phyloP scores from a whole-genome alignment of 2,113 vertebrate species.

The Leptobrachium leishanense region DNA sequence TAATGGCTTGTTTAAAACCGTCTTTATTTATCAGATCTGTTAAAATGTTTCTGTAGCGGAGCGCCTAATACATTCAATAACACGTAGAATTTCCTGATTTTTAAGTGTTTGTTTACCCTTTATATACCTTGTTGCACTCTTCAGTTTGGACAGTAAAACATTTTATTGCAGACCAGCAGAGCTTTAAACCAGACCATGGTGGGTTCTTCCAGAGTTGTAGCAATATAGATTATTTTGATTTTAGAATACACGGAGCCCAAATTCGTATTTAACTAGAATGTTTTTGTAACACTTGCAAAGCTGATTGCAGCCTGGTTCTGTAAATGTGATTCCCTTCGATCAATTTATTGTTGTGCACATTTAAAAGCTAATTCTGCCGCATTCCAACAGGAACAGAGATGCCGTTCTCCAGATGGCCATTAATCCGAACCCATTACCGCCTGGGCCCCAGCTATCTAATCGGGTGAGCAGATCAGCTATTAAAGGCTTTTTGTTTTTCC shows the following conservation, averaged over 20 bases:
- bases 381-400: constrained; percentile 77
- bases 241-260: neutral
- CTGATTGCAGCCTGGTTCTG: neutral
- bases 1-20: too few relatives aligned
- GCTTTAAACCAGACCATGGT: too few relatives aligned
- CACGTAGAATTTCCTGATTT: too few relatives aligned
- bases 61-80: too few relatives aligned
- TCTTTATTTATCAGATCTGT: too few relatives aligned
- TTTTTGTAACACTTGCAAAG: neutral
- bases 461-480: constrained; percentile 69
- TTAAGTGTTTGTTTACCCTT: too few relatives aligned
- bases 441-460: constrained; percentile 64
- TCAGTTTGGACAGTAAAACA: too few relatives aligned
- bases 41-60: too few relatives aligned
- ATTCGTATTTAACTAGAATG: neutral
- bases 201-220: too few relatives aligned
- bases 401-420: constrained; percentile 91
- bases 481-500: neutral
- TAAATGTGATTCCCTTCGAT: neutral
- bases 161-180: too few relatives aligned
- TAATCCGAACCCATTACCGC: constrained; percentile 71
- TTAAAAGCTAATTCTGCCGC: neutral
- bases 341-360: neutral
- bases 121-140: too few relatives aligned
- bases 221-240: too few relatives aligned